These are phyloP conservation scores for Tylochromis polylepis DNA, from an alignment of 2,113 vertebrate genomes.

Conservation along the genomic window DNA sequence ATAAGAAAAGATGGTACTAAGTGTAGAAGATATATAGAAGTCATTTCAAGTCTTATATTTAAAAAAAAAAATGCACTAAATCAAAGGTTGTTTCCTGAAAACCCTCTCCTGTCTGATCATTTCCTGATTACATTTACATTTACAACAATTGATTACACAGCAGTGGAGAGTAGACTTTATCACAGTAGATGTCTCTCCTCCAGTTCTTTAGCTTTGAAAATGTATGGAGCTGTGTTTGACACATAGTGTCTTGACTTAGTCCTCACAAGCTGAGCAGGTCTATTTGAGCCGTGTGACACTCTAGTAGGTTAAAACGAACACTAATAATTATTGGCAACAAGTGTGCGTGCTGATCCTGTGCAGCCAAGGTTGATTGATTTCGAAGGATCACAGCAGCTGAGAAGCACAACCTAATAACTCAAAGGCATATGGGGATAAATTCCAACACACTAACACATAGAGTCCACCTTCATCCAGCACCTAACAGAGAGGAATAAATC, in stretches of 20 bases:
- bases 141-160: too few species aligned
- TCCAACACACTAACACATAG: slow-evolving; percentile 42
- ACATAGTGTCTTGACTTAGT: not conserved
- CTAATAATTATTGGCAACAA: slow-evolving; percentile 12
- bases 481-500: slow-evolving; percentile 26
- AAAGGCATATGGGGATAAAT: slow-evolving; percentile 17
- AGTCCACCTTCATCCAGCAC: slow-evolving; percentile 57
- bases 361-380: not conserved
- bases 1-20: not conserved
- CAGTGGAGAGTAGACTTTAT: too few species aligned
- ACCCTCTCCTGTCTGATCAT: too few species aligned
- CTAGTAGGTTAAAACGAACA: not conserved
- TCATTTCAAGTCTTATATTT: not conserved
- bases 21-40: not conserved
- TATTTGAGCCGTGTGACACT: not conserved
- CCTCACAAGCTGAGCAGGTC: not conserved
- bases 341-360: not conserved
- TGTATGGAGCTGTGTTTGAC: not conserved
- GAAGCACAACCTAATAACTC: not conserved
- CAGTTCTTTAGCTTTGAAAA: not conserved
- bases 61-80: not conserved
- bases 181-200: too few species aligned
- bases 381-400: slow-evolving; percentile 24
- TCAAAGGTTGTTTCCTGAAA: not conserved
- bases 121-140: too few species aligned